Evolutionary conservation across 2,888 invertebrate species (phyloP).

Genomic region (Strigamia transsilvanica): DNA sequence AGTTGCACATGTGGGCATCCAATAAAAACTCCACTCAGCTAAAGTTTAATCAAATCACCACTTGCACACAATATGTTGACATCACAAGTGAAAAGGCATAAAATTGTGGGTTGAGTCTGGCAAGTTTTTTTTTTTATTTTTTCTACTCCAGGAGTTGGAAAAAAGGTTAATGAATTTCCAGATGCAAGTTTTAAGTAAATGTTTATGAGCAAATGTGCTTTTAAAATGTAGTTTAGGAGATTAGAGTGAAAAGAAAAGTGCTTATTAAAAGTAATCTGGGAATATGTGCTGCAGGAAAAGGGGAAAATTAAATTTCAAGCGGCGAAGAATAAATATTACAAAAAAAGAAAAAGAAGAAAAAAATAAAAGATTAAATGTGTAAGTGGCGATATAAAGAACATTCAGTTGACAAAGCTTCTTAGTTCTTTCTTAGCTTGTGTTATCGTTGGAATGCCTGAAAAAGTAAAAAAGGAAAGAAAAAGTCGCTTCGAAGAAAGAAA

Average conservation of each 20-base stretch:
- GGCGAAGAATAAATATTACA: not conserved
- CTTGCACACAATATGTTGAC: not conserved
- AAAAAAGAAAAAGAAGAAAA: too few relatives aligned
- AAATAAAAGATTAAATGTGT: not conserved
- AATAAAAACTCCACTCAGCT: not conserved
- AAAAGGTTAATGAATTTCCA: not conserved
- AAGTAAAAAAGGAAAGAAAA: too few relatives aligned
- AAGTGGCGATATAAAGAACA: slow-evolving; percentile 14
- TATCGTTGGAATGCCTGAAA: too few relatives aligned
- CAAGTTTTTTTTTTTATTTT: not conserved
- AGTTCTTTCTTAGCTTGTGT: not conserved
- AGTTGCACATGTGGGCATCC: not conserved
- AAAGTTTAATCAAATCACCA: not conserved
- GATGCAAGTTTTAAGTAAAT: not conserved
- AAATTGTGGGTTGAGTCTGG: not conserved
- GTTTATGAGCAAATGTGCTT: not conserved
- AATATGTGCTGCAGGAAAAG: not conserved
- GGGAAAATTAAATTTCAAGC: slow-evolving; percentile 12
- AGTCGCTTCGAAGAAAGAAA: too few relatives aligned
- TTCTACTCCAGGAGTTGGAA: not conserved
- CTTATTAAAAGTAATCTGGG: slow-evolving; percentile 21
- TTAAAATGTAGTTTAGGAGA: not conserved
- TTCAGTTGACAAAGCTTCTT: slow-evolving; percentile 6
- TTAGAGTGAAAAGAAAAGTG: slow-evolving; percentile 4
- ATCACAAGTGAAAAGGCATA: not conserved